phyloP scores from a whole-genome alignment of 2,888 invertebrate species.

The Eupithecia inturbata region DNA sequence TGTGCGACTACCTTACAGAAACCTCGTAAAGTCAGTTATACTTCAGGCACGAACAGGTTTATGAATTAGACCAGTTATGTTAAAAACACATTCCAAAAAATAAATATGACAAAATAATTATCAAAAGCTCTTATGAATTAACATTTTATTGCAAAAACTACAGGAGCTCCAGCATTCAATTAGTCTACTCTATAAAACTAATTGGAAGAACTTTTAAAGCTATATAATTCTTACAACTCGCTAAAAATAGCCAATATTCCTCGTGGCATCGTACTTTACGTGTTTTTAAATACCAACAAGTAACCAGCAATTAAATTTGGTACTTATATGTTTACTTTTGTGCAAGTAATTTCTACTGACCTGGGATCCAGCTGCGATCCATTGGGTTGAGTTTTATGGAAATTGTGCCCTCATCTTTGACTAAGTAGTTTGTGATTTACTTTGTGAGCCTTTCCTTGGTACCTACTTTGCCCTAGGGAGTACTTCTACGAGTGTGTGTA shows the following conservation, averaged over 20 bases:
- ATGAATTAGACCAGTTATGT: background rate
- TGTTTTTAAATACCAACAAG: background rate
- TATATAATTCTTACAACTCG: background rate
- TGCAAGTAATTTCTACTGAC: constrained; percentile 7
- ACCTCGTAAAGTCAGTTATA: background rate
- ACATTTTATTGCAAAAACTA: constrained; percentile 9
- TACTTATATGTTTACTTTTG: background rate
- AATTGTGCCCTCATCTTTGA: constrained; percentile 1
- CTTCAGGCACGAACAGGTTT: background rate
- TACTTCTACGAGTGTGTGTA: background rate
- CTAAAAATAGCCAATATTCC: background rate
- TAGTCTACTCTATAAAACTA: background rate
- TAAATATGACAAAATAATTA: background rate
- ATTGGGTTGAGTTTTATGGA: constrained; percentile 1
- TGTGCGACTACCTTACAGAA: background rate
- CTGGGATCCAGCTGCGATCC: background rate
- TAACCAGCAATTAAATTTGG: background rate
- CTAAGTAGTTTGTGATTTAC: constrained; percentile 3
- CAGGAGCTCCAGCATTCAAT: background rate
- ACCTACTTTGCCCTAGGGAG: background rate
- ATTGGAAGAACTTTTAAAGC: background rate
- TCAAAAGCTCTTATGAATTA: constrained; percentile 14
- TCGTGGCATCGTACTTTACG: background rate
- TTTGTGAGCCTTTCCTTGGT: background rate
- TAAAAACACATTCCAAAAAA: background rate